Percentiles rank a stretch among this genome's conserved stretches.
phyloP scores from a whole-genome alignment of 2,113 vertebrate genomes.

The Aythya baeri region DNA sequence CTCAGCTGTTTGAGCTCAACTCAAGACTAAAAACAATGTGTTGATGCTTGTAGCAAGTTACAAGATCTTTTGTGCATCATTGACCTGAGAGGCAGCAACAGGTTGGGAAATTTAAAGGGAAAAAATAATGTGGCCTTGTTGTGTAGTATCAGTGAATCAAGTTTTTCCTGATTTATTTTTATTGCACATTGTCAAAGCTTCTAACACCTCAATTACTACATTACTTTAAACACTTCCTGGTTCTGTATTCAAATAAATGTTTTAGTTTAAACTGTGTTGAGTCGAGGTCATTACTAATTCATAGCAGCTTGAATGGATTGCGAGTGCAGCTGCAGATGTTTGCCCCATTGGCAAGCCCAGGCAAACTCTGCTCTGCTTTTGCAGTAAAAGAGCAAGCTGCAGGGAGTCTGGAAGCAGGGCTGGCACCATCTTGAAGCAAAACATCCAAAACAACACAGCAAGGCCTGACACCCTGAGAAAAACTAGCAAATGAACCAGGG shows the following conservation, averaged over 20 bases:
- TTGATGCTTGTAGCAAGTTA: background rate
- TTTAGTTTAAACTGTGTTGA: background rate
- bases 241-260: conserved; percentile 15
- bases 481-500: background rate
- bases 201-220: background rate
- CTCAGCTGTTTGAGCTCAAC: background rate
- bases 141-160: background rate
- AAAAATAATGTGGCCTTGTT: background rate
- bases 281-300: background rate
- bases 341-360: background rate
- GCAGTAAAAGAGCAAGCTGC: background rate
- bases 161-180: background rate
- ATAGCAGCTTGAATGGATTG: background rate
- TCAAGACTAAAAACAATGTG: background rate
- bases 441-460: background rate
- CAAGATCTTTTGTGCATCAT: background rate
- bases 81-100: background rate
- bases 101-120: background rate
- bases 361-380: background rate
- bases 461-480: background rate
- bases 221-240: background rate
- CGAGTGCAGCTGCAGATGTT: background rate
- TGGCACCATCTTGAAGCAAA: conserved; percentile 38
- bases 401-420: background rate
- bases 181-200: conserved; percentile 9